phyloP scores from a whole-genome alignment of 2,113 vertebrate genomes.

The Notarius quadriscutis region DNA sequence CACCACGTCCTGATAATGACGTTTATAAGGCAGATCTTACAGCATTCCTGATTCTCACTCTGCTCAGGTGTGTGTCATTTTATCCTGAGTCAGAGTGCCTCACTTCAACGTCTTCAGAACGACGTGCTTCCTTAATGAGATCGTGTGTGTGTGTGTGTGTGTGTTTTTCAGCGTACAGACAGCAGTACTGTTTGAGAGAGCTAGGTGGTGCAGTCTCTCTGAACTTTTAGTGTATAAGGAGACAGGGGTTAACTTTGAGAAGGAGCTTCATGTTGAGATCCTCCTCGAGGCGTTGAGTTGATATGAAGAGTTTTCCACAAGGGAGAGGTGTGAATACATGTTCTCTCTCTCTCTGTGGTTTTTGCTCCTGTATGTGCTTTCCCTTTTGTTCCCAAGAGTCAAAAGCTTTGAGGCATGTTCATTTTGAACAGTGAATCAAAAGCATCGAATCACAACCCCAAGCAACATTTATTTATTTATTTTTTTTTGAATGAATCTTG shows the following conservation, averaged over 20 bases:
- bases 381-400: neutral
- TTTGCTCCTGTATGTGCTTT: neutral
- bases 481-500: neutral
- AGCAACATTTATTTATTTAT: no score
- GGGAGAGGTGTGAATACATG: constrained; percentile 2
- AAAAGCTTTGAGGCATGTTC: neutral
- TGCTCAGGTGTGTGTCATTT: constrained; percentile 33
- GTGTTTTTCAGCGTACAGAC: neutral
- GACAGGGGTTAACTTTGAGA: neutral
- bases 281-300: neutral
- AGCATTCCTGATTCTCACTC: neutral
- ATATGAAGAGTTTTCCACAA: neutral
- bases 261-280: constrained; percentile 1
- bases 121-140: constrained; percentile 45
- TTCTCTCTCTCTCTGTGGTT: neutral
- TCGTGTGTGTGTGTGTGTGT: neutral
- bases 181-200: neutral
- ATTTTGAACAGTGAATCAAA: neutral
- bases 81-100: constrained; percentile 15
- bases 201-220: neutral
- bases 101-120: constrained; percentile 39
- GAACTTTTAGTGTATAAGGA: neutral
- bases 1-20: neutral
- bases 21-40: neutral
- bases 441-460: neutral